These are phyloP conservation scores for Hystrix brachyura DNA, from an alignment of 2,113 vertebrate genomes.

Conservation along the genomic window DNA sequence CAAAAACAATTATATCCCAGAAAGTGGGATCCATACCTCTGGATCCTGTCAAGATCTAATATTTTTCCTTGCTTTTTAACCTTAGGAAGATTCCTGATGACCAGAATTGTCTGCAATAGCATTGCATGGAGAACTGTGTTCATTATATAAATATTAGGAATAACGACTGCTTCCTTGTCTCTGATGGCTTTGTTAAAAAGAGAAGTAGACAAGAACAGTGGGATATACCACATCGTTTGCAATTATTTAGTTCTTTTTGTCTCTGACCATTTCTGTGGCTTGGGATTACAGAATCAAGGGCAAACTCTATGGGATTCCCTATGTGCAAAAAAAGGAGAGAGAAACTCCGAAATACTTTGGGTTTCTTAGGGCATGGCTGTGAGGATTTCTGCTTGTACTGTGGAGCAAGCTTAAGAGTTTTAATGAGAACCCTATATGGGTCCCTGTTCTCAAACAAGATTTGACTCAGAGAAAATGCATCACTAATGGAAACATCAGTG, in stretches of 20 bases:
- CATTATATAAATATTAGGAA: slow-evolving; percentile 73
- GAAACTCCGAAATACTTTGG: neutral
- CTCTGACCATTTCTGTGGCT: neutral
- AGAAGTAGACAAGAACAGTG: neutral
- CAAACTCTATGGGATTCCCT: neutral
- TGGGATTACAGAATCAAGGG: neutral
- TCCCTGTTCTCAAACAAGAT: slow-evolving; percentile 31
- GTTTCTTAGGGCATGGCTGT: slow-evolving; percentile 1
- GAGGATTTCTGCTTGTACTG: neutral
- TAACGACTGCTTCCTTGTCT: neutral
- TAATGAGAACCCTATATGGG: slow-evolving; percentile 4
- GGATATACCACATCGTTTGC: neutral
- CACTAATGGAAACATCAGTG: neutral
- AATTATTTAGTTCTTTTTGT: neutral
- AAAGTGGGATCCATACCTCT: slow-evolving; percentile 10
- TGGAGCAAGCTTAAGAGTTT: neutral
- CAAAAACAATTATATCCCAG: neutral
- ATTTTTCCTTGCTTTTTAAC: slow-evolving; percentile 34
- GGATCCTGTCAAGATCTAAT: neutral
- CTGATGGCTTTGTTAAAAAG: neutral
- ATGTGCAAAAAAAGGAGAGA: neutral
- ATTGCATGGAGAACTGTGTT: slow-evolving; percentile 26
- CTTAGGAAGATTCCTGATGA: slow-evolving; percentile 53
- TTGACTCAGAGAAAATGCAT: slow-evolving; percentile 45
- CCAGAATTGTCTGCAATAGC: slow-evolving; percentile 43